Evolutionary conservation across 2,888 invertebrate genomes (phyloP), one percentile per base, ranked within the genome.

Genomic region (Palloptera scutellata): DNA sequence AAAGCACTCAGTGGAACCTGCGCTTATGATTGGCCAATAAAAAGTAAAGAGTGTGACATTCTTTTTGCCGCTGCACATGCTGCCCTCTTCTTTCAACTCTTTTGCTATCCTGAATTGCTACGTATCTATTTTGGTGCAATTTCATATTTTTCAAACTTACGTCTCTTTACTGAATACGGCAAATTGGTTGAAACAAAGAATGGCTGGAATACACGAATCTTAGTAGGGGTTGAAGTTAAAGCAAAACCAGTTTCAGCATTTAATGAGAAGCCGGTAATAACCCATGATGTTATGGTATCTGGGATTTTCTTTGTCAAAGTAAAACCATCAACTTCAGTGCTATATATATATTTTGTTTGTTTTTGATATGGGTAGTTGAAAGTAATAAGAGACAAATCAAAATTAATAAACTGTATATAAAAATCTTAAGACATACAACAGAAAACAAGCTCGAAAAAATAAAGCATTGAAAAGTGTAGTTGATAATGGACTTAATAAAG

Each of bases 131-230:
- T n/a, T n/a, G n/a, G n/a, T n/a, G n/a, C n/a, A n/a, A n/a, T n/a
- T n/a, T n/a, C n/a, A n/a, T n/a, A n/a, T n/a, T n/a, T n/a, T n/a
- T n/a, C n/a, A n/a, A n/a, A 55, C 66, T 55, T 61, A 66, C 66
- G 61, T 45, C 92, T 88, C 76, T 95, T 93, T 8, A 98, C 90
- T 0, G 93, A 91, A 77, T 94, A 92, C 0, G 98, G 98, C 53
- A 98, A 86, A 82, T 96, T 94, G 19, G 96, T 88, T 2, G 92
- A 91, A 45, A 97, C 88, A 74, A 94, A 93, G 84, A 98, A 94
- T 1, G 92, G 91, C 75, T 92, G 90, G 84, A 93, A 92, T 0
- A 94, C 93, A 80, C 89, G 89, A 58, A 90, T 86, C 90, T 90
- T 90, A 72, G 89, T 87, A 1, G 91, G 88, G 4, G 87, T 86